Evolutionary conservation across 2,113 vertebrate genomes (phyloP).

Genomic region (Alexandromys fortis): DNA sequence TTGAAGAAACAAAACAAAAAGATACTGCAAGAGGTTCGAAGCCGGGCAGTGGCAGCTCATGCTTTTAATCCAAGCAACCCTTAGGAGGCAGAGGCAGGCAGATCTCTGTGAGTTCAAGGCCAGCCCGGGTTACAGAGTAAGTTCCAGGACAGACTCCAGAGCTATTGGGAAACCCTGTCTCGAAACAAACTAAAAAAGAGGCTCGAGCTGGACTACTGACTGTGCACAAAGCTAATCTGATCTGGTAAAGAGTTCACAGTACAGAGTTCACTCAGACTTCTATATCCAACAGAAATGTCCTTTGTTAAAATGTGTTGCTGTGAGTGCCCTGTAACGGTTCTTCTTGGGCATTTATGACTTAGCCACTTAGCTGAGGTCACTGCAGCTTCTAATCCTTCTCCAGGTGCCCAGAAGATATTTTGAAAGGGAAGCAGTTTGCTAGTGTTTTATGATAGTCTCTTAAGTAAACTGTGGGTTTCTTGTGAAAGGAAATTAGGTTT

Average conservation of each 20-base stretch:
- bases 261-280: background rate
- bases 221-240: conserved; percentile 11
- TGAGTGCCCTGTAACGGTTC: background rate
- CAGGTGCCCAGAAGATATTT: conserved; percentile 24
- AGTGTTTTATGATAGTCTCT: background rate
- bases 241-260: background rate
- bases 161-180: no score
- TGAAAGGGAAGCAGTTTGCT: conserved; percentile 36
- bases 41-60: no score
- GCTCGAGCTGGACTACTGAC: background rate
- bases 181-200: background rate
- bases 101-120: no score
- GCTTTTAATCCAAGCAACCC: no score
- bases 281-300: background rate
- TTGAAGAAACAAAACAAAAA: background rate
- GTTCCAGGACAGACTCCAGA: no score
- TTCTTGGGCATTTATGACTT: conserved; percentile 1
- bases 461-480: conserved; percentile 37
- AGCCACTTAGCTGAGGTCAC: background rate
- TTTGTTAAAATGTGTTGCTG: background rate
- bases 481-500: conserved; percentile 30
- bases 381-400: background rate
- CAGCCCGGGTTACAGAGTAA: no score
- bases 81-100: no score
- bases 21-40: background rate